These are phyloP conservation scores for Morpho deidamia DNA, from an alignment of 2,888 invertebrate genomes.

Conservation along the genomic window DNA sequence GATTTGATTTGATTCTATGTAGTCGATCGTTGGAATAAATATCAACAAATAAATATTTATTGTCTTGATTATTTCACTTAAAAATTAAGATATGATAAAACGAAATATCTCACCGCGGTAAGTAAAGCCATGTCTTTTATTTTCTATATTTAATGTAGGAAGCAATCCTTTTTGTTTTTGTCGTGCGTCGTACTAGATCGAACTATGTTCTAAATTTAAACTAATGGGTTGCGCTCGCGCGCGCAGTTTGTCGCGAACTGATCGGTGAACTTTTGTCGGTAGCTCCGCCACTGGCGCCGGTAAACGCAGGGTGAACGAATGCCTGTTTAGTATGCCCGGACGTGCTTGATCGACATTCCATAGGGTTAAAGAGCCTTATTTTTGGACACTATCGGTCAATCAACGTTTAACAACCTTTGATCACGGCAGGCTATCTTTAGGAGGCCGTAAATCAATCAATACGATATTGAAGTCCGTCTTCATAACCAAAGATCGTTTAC, in stretches of 20 bases:
- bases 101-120: conserved; percentile 47
- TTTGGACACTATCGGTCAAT: conserved; percentile 50
- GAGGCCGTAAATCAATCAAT: conserved; percentile 9
- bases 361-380: conserved; percentile 50
- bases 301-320: conserved; percentile 37
- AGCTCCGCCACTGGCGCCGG: conserved; percentile 34
- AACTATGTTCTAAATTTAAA: conserved; percentile 36
- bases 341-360: conserved; percentile 52
- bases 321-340: conserved; percentile 44
- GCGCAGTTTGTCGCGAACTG: conserved; percentile 55
- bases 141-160: conserved; percentile 59
- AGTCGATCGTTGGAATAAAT: too few relatives aligned
- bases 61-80: too few relatives aligned
- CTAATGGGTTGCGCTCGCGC: conserved; percentile 43
- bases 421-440: conserved; percentile 10
- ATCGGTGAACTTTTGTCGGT: conserved; percentile 49
- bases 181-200: conserved; percentile 24
- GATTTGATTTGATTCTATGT: too few relatives aligned
- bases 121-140: conserved; percentile 53
- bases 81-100: neutral
- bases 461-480: neutral
- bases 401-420: conserved; percentile 24
- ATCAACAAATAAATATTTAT: too few relatives aligned
- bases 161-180: conserved; percentile 51
- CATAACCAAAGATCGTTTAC: too few relatives aligned